Conservation (phyloP, 2,888 invertebrate species). For the Buathra laborator region DNA sequence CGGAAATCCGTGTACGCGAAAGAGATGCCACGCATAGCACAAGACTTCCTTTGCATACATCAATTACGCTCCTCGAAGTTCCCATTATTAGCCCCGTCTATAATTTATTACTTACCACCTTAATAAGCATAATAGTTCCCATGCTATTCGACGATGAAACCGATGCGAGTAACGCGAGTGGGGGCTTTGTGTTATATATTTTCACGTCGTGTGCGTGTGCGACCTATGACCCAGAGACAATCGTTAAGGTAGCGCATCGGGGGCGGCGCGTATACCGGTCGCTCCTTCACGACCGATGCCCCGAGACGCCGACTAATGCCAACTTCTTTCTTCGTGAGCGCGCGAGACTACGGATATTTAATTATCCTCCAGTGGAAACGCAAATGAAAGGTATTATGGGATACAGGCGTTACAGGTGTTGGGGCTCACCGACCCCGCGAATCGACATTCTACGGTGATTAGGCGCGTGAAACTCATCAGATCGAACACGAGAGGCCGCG, state of each 20-base stretch:
- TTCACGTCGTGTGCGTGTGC: constrained; percentile 75
- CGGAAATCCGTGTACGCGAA: constrained; percentile 49
- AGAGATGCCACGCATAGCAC: constrained; percentile 57
- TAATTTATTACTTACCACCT: constrained; percentile 85
- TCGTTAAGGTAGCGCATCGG: constrained; percentile 84
- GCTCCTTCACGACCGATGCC: constrained; percentile 35
- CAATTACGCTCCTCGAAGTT: constrained; percentile 81
- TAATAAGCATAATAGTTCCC: constrained; percentile 85
- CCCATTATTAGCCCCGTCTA: constrained; percentile 82
- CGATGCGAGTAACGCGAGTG: constrained; percentile 65
- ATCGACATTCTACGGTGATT: constrained; percentile 3
- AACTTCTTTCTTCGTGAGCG: constrained; percentile 51
- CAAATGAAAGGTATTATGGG: constrained; percentile 32
- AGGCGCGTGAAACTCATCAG: background rate
- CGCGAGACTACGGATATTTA: constrained; percentile 80
- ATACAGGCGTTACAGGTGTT: constrained; percentile 2
- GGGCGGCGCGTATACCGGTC: constrained; percentile 70
- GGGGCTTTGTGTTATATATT: constrained; percentile 45
- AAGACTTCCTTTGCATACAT: constrained; percentile 83
- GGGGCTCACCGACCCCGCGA: constrained; percentile 5
- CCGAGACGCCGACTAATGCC: constrained; percentile 37
- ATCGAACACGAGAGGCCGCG: background rate
- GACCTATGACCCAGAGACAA: constrained; percentile 84
- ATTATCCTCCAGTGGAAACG: constrained; percentile 75
- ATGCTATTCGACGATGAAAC: constrained; percentile 78